These are phyloP conservation scores for Agelaius phoeniceus DNA, from an alignment of 2,113 vertebrate species.

Conservation along the genomic window DNA sequence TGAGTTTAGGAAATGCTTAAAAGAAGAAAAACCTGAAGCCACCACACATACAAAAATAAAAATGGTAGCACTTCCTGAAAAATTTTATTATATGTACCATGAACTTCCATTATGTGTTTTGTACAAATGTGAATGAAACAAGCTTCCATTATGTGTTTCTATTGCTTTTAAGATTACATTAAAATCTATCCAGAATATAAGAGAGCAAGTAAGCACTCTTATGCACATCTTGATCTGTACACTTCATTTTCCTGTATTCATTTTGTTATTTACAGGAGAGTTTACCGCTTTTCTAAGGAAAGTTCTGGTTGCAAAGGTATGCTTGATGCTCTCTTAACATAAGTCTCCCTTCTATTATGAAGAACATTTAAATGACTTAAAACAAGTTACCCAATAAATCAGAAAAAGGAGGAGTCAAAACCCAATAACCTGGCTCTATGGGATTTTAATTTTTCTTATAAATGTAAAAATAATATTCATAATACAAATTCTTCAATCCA, in stretches of 20 bases:
- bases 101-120: background rate
- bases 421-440: background rate
- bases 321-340: background rate
- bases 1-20: background rate
- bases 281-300: background rate
- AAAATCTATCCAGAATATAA: background rate
- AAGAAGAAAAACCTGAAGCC: background rate
- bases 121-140: background rate
- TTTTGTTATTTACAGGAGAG: background rate
- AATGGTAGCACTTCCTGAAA: background rate
- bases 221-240: background rate
- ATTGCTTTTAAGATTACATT: background rate
- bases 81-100: background rate
- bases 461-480: background rate
- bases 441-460: background rate
- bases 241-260: background rate
- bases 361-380: background rate
- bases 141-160: background rate
- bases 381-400: background rate
- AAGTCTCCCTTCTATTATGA: background rate
- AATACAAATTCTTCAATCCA: background rate
- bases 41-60: background rate
- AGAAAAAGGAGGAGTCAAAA: background rate
- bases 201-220: background rate
- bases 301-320: background rate